A percentile compares a stretch with the other conserved stretches of the same genome.
Evolutionary conservation across 2,797 vertebrate genomes (phyloP).

Genomic region (Myotis myotis): DNA sequence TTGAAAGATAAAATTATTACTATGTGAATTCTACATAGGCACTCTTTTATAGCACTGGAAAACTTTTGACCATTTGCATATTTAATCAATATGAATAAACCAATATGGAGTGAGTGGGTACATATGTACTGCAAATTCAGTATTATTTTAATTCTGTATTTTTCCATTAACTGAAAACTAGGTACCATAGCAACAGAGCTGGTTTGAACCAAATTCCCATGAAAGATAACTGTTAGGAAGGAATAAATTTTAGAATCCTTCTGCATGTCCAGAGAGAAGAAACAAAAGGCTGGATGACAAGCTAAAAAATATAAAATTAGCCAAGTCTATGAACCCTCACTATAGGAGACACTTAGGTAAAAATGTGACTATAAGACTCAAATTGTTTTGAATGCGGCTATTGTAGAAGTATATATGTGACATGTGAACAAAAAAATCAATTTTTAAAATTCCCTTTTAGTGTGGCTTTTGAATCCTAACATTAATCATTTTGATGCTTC

Average conservation of each 20-base stretch:
- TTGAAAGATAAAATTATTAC: neutral
- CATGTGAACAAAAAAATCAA: neutral
- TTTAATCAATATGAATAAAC: neutral
- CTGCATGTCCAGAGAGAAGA: conserved; percentile 35
- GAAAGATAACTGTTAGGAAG: conserved; percentile 49
- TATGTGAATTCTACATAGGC: neutral
- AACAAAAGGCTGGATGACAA: conserved; percentile 48
- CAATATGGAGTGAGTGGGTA: neutral
- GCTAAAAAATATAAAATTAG: conserved; percentile 39
- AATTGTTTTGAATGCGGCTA: conserved; percentile 24
- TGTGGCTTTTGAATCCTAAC: conserved; percentile 33
- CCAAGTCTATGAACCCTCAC: neutral
- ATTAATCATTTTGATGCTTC: conserved; percentile 42
- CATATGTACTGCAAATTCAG: neutral
- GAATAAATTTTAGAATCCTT: conserved; percentile 55
- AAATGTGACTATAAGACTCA: conserved; percentile 12
- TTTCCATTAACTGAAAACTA: conserved; percentile 63
- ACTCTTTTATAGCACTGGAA: neutral
- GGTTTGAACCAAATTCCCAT: conserved; percentile 66
- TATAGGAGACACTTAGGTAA: conserved; percentile 19
- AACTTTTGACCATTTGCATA: conserved; percentile 13
- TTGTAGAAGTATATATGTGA: neutral
- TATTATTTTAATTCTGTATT: conserved; percentile 48
- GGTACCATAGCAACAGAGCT: conserved; percentile 56
- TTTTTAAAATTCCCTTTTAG: conserved; percentile 8